Evolutionary conservation across 2,797 vertebrate genomes (phyloP), one percentile per base, ranked within the genome.

Genomic region (Echeneis naucrates): DNA sequence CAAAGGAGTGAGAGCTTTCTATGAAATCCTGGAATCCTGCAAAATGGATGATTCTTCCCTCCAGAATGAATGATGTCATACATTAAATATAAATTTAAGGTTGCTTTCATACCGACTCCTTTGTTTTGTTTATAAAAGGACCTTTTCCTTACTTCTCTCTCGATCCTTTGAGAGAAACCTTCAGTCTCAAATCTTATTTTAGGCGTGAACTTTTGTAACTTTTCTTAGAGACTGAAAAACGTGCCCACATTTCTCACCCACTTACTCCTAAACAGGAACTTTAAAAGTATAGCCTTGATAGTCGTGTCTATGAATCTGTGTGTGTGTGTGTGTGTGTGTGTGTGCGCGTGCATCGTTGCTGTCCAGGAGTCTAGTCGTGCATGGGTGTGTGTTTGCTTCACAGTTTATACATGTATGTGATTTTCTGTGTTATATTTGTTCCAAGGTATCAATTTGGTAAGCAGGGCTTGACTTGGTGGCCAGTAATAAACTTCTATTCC

Each of bases 401-500:
- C 81, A 88, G 86, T 91, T 90, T 87, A 86, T 48, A 83, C 78
- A 0, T 80, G 55, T 83, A 90, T 93, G 89, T 92, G 82, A 93
- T 93, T 93, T 93, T 87, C 86, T 57, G 81, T 17, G 85, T 92
- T 92, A 92, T 91, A 89, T 93, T 93, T 90, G 90, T 78, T 90
- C 71, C 87, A 91, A 85, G 81, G 89, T 78, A 91, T 90, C 91
- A 91, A 92, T 92, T 93, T 93, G 75, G 78, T 79, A 75, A 88
- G 85, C 81, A 78, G 80, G 78, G 84, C 85, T 91, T 61, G 73
- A 87, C 90, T 90, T 84, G 86, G 81, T 88, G 87, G 91, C 90
- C 87, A 91, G 90, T 92, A 91, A 93, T 93, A 92, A 93, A 90
- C 86, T 66, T 90, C 90, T 93, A 92, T 93, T 93, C 86, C 86